A percentile compares a stretch with the other conserved stretches of the same genome.
Conservation (phyloP, 1,140 invertebrate species). For the Aporrectodea caliginosa region DNA sequence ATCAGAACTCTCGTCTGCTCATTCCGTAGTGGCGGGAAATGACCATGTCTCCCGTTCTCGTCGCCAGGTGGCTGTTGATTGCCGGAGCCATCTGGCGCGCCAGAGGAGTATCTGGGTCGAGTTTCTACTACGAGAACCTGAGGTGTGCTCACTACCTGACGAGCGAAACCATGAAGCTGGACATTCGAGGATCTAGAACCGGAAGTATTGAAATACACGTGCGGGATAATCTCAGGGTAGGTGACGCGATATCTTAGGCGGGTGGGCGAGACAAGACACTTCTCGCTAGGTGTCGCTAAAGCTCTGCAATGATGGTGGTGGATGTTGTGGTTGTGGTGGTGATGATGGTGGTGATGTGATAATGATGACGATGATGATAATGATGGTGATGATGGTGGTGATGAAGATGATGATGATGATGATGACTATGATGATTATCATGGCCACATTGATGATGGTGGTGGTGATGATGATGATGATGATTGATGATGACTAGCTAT, state of each 20-base stretch:
- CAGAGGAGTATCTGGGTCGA: neutral
- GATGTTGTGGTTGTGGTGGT: too few species aligned
- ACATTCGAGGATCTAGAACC: neutral
- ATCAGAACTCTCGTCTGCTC: too few species aligned
- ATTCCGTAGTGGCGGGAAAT: too few species aligned
- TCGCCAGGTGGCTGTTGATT: neutral
- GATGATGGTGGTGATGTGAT: neutral
- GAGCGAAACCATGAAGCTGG: neutral
- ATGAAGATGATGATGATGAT: neutral
- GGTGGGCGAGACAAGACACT: too few species aligned
- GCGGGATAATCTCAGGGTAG: neutral
- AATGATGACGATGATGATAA: neutral
- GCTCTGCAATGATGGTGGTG: too few species aligned
- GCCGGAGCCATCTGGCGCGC: neutral
- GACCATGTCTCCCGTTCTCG: neutral
- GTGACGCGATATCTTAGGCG: too few species aligned
- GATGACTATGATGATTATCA: neutral
- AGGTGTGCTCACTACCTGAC: neutral
- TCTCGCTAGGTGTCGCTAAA: too few species aligned
- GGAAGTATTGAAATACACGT: neutral
- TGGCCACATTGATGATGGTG: too few species aligned
- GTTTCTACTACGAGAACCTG: neutral
- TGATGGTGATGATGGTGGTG: neutral
- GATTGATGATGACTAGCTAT: too few species aligned
- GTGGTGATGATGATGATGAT: neutral